These are phyloP conservation scores for Cnemophilus loriae DNA, from an alignment of 2,113 vertebrate species.

Conservation along the genomic window DNA sequence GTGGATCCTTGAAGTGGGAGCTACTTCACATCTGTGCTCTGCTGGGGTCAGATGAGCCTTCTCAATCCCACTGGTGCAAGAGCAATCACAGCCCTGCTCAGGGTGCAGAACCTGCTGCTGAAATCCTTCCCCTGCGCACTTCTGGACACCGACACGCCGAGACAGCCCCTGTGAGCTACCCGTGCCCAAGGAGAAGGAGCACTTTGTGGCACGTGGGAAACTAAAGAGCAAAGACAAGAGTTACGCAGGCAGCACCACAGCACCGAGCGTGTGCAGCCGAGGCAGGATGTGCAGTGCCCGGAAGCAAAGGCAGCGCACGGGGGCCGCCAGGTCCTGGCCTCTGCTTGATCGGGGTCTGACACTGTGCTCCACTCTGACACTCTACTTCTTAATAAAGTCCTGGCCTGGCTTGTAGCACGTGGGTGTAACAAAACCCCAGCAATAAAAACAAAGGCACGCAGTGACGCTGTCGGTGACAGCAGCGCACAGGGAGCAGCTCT, in stretches of 20 bases:
- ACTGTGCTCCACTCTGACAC: neutral
- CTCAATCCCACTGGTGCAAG: accelerated
- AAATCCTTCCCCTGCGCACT: neutral
- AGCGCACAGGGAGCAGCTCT: accelerated
- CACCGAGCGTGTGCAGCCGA: accelerated
- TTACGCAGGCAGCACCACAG: neutral
- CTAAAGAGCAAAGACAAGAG: neutral
- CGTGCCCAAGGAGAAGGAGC: neutral
- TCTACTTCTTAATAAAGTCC: neutral
- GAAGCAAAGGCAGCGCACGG: accelerated
- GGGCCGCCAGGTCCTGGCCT: accelerated
- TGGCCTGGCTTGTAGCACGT: accelerated
- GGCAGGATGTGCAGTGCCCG: neutral
- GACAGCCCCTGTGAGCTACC: neutral
- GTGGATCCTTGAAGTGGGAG: neutral
- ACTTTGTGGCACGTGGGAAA: neutral
- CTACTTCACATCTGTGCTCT: neutral
- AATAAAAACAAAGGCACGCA: neutral
- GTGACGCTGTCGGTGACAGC: accelerated
- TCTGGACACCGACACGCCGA: accelerated
- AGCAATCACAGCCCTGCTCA: accelerated
- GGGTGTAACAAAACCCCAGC: neutral
- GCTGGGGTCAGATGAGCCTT: neutral
- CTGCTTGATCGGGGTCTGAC: neutral
- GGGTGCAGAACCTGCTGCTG: neutral